Evolutionary conservation across 2,888 invertebrate genomes (phyloP).

Genomic region (Baccha elongata): DNA sequence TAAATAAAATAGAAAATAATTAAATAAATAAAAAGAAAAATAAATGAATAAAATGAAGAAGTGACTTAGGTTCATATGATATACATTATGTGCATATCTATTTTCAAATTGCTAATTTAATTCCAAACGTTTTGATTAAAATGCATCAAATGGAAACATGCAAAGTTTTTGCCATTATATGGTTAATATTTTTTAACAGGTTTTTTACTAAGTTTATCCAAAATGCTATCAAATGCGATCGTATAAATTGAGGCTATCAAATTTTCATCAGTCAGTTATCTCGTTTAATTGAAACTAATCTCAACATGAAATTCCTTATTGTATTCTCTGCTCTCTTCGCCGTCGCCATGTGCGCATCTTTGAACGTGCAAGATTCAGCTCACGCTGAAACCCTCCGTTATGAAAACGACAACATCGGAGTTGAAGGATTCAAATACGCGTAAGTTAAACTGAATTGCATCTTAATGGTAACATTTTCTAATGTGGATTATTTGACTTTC

Average conservation of each 20-base stretch:
- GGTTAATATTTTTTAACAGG: background rate
- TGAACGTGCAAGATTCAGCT: conserved; percentile 42
- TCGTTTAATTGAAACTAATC: conserved; percentile 17
- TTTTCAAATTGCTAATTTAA: no score
- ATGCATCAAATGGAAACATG: background rate
- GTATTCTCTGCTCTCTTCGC: conserved; percentile 78
- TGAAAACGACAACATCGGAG: conserved; percentile 83
- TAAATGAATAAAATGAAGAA: no score
- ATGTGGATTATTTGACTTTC: background rate
- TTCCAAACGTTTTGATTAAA: background rate
- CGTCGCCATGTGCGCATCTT: conserved; percentile 75
- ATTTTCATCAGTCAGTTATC: conserved; percentile 14
- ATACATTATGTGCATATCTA: no score
- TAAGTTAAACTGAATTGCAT: conserved; percentile 80
- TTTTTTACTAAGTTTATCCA: background rate
- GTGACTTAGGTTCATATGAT: no score
- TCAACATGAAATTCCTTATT: conserved; percentile 77
- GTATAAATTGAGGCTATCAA: background rate
- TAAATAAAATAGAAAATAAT: no score
- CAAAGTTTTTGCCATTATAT: no score
- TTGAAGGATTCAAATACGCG: conserved; percentile 85
- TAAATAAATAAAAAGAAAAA: no score
- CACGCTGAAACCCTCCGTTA: conserved; percentile 85
- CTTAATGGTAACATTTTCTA: background rate
- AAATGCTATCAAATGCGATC: background rate